Evolutionary conservation across 2,888 invertebrate genomes (phyloP), one percentile per base, ranked within the genome.

Genomic region (Miltochrista miniata): DNA sequence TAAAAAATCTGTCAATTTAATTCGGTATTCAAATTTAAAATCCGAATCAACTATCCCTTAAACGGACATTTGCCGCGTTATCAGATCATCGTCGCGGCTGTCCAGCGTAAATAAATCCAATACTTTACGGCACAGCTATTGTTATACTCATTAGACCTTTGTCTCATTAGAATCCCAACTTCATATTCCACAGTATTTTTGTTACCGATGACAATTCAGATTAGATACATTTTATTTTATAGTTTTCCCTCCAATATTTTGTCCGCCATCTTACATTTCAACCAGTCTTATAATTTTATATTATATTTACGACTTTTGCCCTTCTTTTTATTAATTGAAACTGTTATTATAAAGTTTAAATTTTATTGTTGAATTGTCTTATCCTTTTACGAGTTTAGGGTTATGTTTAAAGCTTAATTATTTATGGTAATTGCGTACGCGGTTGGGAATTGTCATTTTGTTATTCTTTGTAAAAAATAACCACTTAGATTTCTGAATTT

Each of bases 61-160:
- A 89, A 61, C 10, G 51, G 63, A 66, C 79, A 75, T 80, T 78
- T 74, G 76, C 70, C 71, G 72, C 74, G 83, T 89, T 90, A 90
- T 90, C 90, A 85, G 87, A 77, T 80, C 84, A 85, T 83, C 84
- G 76, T 62, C 70, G 70, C 62, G 65, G 68, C 83, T 73, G 86
- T 82, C 86, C 76, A 77, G 74, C 76, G 83, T 83, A 78, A 81
- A 90, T 91, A 91, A 90, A 91, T 86, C 85, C 87, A 81, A 85
- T 85, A 89, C 81, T 90, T 90, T 90, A 90, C 79, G 81, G 81
- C 76, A 68, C 74, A 68, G 60, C 87, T 83, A 90, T 91, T 91
- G 90, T 90, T 87, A 80, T 83, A 69, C 87, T 90, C 90, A 89
- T 91, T 90, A 90, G 88, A 85, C 83, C 82, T 90, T 90, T 90